Evolutionary conservation across 2,888 invertebrate genomes (phyloP).

Genomic region (Agrilus cyanescens): DNA sequence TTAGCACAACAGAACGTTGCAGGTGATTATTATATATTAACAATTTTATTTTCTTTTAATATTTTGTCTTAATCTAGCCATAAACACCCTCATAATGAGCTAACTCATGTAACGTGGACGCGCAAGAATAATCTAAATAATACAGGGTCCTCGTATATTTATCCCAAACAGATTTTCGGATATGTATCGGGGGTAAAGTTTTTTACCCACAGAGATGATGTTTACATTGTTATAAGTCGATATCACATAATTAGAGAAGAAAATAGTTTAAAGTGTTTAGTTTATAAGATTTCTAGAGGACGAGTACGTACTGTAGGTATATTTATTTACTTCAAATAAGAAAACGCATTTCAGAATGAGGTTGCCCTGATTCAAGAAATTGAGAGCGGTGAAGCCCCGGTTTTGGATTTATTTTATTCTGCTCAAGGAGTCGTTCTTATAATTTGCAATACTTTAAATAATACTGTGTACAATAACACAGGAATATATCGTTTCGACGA

Average conservation of each 20-base stretch:
- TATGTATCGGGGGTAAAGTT: constrained; percentile 30
- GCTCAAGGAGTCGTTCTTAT: constrained; percentile 28
- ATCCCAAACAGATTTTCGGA: constrained; percentile 18
- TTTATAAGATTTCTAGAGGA: constrained; percentile 23
- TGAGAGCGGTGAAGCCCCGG: constrained; percentile 22
- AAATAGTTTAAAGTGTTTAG: constrained; percentile 23
- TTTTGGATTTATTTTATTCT: constrained; percentile 25
- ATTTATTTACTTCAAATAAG: neutral
- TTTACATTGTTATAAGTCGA: constrained; percentile 25
- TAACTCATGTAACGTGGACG: constrained; percentile 24
- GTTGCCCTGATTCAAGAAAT: constrained; percentile 25
- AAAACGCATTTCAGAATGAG: constrained; percentile 18
- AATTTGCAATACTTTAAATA: constrained; percentile 21
- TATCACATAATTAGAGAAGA: constrained; percentile 24
- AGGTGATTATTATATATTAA: constrained; percentile 10
- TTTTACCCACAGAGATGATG: constrained; percentile 22
- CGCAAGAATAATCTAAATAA: constrained; percentile 10
- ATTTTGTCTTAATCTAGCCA: constrained; percentile 6
- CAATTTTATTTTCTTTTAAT: neutral
- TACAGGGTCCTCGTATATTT: constrained; percentile 12
- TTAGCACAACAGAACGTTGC: constrained; percentile 25
- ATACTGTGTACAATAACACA: constrained; percentile 16
- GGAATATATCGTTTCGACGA: constrained; percentile 24
- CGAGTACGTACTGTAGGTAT: constrained; percentile 17
- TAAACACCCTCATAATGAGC: constrained; percentile 19